phyloP scores from a whole-genome alignment of 2,888 invertebrate species.

The Dolichomitus sp. region DNA sequence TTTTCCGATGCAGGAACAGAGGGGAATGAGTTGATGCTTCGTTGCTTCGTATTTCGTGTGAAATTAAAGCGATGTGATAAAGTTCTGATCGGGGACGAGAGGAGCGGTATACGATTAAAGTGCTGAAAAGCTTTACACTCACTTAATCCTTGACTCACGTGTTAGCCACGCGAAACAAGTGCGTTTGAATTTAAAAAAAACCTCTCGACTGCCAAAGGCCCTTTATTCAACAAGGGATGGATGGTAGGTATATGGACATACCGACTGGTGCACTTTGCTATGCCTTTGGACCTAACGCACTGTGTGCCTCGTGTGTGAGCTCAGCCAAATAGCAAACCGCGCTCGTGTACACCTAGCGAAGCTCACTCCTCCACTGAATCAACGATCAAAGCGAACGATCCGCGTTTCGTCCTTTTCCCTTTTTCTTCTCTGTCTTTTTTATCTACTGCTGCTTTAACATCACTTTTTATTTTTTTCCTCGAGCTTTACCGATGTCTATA shows the following conservation, averaged over 20 bases:
- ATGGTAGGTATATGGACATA: not conserved
- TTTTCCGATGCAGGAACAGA: not conserved
- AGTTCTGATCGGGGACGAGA: not conserved
- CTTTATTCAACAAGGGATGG: not conserved
- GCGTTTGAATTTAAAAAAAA: not conserved
- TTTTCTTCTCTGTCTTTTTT: conserved; percentile 1
- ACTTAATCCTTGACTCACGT: conserved; percentile 6
- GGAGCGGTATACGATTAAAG: not conserved
- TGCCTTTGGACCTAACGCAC: conserved; percentile 30
- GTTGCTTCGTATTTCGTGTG: not conserved
- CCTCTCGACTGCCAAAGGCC: not conserved
- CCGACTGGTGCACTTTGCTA: conserved; percentile 27
- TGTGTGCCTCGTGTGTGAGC: conserved; percentile 5
- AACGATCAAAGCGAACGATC: conserved; percentile 59
- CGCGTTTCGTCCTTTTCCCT: conserved; percentile 3
- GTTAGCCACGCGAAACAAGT: conserved; percentile 17
- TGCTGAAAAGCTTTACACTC: conserved; percentile 4
- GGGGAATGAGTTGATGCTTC: not conserved
- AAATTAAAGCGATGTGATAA: not conserved
- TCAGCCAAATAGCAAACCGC: conserved; percentile 32
- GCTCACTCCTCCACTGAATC: conserved; percentile 43
- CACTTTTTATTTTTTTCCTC: not conserved
- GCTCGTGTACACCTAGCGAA: conserved; percentile 16
- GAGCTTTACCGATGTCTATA: not conserved
- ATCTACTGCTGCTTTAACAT: conserved; percentile 22